Evolutionary conservation across 2,113 vertebrate genomes (phyloP).

Genomic region (Genyomyrus donnyi): DNA sequence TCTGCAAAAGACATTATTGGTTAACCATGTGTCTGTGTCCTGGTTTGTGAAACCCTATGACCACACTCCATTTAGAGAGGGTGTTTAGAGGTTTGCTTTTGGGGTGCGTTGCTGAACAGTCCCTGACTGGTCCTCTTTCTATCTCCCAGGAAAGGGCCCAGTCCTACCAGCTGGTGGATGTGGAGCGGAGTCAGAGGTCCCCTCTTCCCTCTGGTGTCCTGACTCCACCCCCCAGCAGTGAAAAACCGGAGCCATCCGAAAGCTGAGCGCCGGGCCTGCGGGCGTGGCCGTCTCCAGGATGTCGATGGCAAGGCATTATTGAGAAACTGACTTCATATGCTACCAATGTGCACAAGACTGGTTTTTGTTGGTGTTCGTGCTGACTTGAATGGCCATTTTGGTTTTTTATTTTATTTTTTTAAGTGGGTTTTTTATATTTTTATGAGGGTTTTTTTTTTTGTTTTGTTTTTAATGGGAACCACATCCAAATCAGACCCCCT

Average conservation of each 20-base stretch:
- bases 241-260: slow-evolving; percentile 55
- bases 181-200: slow-evolving; percentile 64
- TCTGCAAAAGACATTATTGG: neutral
- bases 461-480: neutral
- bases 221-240: slow-evolving; percentile 84
- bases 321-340: slow-evolving; percentile 4
- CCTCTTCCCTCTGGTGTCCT: slow-evolving; percentile 76
- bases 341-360: slow-evolving; percentile 13
- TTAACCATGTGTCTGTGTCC: neutral
- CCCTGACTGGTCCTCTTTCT: neutral
- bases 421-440: neutral
- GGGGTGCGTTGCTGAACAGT: neutral
- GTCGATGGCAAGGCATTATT: slow-evolving; percentile 17
- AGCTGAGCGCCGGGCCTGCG: slow-evolving; percentile 19
- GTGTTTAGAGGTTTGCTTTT: neutral
- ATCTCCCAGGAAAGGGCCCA: slow-evolving; percentile 72
- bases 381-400: slow-evolving; percentile 15
- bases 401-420: slow-evolving; percentile 9
- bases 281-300: neutral
- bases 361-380: neutral
- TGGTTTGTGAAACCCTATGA: neutral
- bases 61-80: neutral
- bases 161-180: slow-evolving; percentile 67
- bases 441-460: neutral
- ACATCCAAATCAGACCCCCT: slow-evolving; percentile 52